Percentiles rank a stretch among this genome's conserved stretches.
Evolutionary conservation across 1,140 invertebrate genomes (phyloP).

Genomic region (Brachionus manjavacas): DNA sequence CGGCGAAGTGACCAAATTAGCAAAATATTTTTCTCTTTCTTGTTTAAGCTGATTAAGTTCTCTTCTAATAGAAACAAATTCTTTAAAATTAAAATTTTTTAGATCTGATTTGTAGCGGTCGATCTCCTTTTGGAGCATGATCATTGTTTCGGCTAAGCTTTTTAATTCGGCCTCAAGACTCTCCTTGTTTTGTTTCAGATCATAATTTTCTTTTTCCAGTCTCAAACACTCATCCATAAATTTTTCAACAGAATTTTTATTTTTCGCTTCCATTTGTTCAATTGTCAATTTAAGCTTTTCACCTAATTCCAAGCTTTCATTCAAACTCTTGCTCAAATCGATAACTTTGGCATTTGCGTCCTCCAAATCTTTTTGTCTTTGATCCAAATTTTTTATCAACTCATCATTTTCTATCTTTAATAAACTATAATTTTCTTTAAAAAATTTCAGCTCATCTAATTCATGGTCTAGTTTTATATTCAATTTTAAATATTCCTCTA

Average conservation of each 20-base stretch:
- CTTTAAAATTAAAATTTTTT: constrained; percentile 40
- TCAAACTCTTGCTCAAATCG: constrained; percentile 3
- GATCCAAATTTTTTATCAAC: background rate
- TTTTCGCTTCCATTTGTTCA: background rate
- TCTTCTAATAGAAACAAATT: constrained; percentile 19
- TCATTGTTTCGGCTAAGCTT: background rate
- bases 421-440: background rate
- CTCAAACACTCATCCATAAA: background rate
- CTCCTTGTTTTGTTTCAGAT: background rate
- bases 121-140: background rate
- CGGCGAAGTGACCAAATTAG: background rate
- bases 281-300: background rate
- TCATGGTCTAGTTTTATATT: background rate
- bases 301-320: background rate
- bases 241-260: background rate
- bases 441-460: background rate
- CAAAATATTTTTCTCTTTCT: constrained; percentile 23
- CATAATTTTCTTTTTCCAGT: background rate
- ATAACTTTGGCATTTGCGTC: background rate
- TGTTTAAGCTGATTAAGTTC: background rate
- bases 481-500: background rate
- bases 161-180: background rate
- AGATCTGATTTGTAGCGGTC: background rate
- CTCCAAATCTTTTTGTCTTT: background rate
- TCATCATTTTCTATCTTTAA: background rate